These are phyloP conservation scores for Podiceps cristatus DNA, from an alignment of 2,113 vertebrate genomes.

Conservation along the genomic window DNA sequence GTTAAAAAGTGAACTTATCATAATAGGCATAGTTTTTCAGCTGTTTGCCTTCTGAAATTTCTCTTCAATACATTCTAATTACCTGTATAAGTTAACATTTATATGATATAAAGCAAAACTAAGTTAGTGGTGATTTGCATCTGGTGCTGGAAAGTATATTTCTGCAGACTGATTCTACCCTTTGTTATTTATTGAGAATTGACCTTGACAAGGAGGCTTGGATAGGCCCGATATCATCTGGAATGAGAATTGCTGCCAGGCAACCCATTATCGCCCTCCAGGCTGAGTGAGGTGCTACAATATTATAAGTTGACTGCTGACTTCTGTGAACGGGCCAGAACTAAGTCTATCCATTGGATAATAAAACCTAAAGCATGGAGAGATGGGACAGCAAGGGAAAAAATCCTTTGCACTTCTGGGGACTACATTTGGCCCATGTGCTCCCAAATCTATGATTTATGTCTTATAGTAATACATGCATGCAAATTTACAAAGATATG, in stretches of 20 bases:
- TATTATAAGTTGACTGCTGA: background rate
- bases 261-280: background rate
- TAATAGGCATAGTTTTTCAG: background rate
- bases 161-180: background rate
- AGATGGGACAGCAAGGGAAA: background rate
- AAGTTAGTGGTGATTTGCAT: background rate
- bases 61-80: background rate
- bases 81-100: background rate
- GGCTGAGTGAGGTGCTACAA: background rate
- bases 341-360: background rate
- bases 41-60: background rate
- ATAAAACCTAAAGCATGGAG: background rate
- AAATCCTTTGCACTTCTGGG: background rate
- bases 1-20: background rate
- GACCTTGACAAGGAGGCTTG: background rate
- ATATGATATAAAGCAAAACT: background rate
- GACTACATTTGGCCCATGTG: background rate
- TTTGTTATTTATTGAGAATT: background rate
- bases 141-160: background rate
- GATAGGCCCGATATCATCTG: background rate
- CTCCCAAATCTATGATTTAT: background rate
- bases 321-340: background rate
- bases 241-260: background rate
- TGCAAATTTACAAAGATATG: background rate
- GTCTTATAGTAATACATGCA: background rate